Evolutionary conservation across 2,113 vertebrate genomes (phyloP).

Genomic region (Heterotis niloticus): DNA sequence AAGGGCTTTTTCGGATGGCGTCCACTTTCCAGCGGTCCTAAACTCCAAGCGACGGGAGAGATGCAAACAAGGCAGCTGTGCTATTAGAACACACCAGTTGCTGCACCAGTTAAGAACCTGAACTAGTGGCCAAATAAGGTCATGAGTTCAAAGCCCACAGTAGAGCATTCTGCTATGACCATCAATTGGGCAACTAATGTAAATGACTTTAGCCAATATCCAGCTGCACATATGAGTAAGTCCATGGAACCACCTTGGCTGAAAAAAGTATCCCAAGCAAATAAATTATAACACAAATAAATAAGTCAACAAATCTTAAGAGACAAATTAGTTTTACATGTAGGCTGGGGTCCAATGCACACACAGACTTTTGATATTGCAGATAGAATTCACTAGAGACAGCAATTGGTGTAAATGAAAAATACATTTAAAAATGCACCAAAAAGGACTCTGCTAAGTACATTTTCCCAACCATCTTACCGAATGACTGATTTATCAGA

Average conservation of each 20-base stretch:
- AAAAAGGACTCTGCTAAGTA: neutral
- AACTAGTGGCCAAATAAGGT: neutral
- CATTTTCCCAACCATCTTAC: neutral
- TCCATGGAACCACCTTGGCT: neutral
- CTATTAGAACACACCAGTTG: neutral
- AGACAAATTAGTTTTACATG: neutral
- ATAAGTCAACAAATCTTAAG: neutral
- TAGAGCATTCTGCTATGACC: neutral
- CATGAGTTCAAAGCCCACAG: neutral
- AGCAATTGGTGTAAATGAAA: no score
- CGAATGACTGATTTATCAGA: neutral
- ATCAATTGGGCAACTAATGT: neutral
- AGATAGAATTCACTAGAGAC: no score
- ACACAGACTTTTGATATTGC: no score
- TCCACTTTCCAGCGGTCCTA: neutral
- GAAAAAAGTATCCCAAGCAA: neutral
- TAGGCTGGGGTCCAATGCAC: neutral
- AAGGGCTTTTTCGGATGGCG: neutral
- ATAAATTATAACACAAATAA: neutral
- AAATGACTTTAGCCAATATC: conserved; percentile 7
- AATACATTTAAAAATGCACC: no score
- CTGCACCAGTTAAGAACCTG: neutral
- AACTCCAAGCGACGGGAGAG: neutral
- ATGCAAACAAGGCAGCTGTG: neutral
- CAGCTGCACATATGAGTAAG: neutral